Evolutionary conservation across 2,113 vertebrate genomes (phyloP), one percentile per base, ranked within the genome.

Genomic region (Aspiorhynchus laticeps): DNA sequence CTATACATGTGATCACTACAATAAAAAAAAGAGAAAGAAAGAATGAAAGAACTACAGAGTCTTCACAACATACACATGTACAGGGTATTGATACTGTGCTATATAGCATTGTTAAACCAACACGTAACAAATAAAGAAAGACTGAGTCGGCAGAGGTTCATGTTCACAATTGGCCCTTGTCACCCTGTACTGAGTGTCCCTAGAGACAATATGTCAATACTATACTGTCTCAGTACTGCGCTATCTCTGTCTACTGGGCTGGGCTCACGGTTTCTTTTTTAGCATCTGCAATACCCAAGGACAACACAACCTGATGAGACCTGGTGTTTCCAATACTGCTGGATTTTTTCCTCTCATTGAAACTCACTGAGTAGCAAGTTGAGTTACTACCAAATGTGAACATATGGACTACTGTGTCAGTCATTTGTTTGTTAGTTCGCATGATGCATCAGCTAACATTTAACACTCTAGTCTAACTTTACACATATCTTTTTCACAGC

Each of bases 141-240:
- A 41, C 82, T 26, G 31, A 51, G 36, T 73, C 17, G 69, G 33
- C 69, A 73, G 48, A 56, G 67, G 67, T 73, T 84, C 82, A 84
- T 74, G 31, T 84, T 84, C 31, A 9, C 59, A 31, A 26, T 82
- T 17, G 26, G 81, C 17, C 81, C 43, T 36, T 48, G 83, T 59
- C 3, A 12, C 24, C 69, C 82, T 84, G 82, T 56, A 38, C 69
- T 59, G 31, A 28, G 28, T 11, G 81, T 53, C 81, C 21, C 82
- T 17, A 14, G 33, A 74, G 83, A 41, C 83, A 56, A 74, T 36
- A 59, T 56, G 48, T 84, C 83, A 74, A 74, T 84, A 83, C 41
- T 33, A 59, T 38, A 24, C 65, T 74, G 69, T 84, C 82, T 84
- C 46, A 74, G 41, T 69, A 84, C 14, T 73, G 67, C 8, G 33